phyloP scores from a whole-genome alignment of 2,888 invertebrate genomes.

The Apodemia zela region DNA sequence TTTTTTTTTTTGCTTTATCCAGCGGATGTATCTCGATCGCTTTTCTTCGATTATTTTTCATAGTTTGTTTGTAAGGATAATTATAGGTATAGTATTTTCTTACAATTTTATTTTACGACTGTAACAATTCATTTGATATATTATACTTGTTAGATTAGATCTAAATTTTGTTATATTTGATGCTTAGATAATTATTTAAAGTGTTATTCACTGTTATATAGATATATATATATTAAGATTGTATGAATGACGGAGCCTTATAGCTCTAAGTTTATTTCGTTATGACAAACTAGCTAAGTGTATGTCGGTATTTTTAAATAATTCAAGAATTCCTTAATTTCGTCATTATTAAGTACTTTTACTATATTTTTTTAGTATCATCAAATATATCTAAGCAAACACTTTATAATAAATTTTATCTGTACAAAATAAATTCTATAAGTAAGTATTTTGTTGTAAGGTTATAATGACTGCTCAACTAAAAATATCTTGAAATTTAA shows the following conservation, averaged over 20 bases:
- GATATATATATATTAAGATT: conserved; percentile 55
- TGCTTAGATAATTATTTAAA: conserved; percentile 64
- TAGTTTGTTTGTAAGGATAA: conserved; percentile 20
- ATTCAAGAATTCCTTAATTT: conserved; percentile 4
- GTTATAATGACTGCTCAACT: conserved; percentile 76
- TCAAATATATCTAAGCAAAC: conserved; percentile 33
- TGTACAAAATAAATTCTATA: conserved; percentile 66
- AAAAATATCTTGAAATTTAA: conserved; percentile 68
- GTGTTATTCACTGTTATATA: conserved; percentile 73
- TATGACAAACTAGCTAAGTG: conserved; percentile 52
- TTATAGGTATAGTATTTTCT: conserved; percentile 25
- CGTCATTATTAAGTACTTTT: background rate
- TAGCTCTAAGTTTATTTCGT: conserved; percentile 67
- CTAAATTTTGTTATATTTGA: conserved; percentile 66
- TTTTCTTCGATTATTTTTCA: conserved; percentile 12
- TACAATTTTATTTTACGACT: conserved; percentile 26
- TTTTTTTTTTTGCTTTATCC: background rate
- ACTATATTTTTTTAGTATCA: conserved; percentile 33
- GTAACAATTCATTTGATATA: conserved; percentile 45
- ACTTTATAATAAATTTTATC: conserved; percentile 64
- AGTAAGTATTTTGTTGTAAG: conserved; percentile 74
- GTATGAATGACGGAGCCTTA: conserved; percentile 67
- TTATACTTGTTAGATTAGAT: conserved; percentile 59
- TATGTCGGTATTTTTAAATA: conserved; percentile 15
- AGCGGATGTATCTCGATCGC: conserved; percentile 15